A percentile compares a stretch with the other conserved stretches of the same genome.
Conservation (phyloP, 2,888 invertebrate genomes). For the Drosophila meridiana region DNA sequence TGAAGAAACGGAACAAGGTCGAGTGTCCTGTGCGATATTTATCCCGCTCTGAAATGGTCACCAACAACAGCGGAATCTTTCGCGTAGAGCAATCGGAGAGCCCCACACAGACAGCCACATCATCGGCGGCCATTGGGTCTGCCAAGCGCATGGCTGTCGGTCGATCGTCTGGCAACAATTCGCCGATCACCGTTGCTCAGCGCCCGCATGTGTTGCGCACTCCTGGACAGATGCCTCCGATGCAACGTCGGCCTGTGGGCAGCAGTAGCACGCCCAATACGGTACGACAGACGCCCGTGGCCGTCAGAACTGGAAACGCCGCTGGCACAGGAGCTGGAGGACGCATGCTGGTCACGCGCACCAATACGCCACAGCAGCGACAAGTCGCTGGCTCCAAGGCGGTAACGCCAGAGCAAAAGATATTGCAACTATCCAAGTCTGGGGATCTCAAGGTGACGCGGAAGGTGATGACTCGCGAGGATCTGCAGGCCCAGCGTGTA, state of each 20-base stretch:
- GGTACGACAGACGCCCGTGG: slow-evolving; percentile 25
- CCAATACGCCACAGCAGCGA: slow-evolving; percentile 41
- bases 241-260: slow-evolving; percentile 66
- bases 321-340: slow-evolving; percentile 37
- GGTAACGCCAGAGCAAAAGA: slow-evolving; percentile 85
- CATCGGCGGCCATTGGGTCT: slow-evolving; percentile 6
- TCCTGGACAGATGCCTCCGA: slow-evolving; percentile 49
- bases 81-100: slow-evolving; percentile 68
- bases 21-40: slow-evolving; percentile 84
- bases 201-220: slow-evolving; percentile 65
- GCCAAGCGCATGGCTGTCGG: slow-evolving; percentile 47
- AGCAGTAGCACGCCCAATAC: slow-evolving; percentile 26
- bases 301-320: slow-evolving; percentile 45
- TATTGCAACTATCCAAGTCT: slow-evolving; percentile 86
- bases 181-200: slow-evolving; percentile 49
- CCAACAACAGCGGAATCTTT: slow-evolving; percentile 82
- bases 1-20: slow-evolving; percentile 79
- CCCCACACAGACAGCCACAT: slow-evolving; percentile 17
- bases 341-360: slow-evolving; percentile 77
- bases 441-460: slow-evolving; percentile 86
- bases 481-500: slow-evolving; percentile 70
- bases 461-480: slow-evolving; percentile 84
- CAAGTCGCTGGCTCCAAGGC: slow-evolving; percentile 55
- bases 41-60: slow-evolving; percentile 81
- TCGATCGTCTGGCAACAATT: slow-evolving; percentile 38